Conservation (phyloP, 2,113 vertebrate species). For the Mystacornis crossleyi region DNA sequence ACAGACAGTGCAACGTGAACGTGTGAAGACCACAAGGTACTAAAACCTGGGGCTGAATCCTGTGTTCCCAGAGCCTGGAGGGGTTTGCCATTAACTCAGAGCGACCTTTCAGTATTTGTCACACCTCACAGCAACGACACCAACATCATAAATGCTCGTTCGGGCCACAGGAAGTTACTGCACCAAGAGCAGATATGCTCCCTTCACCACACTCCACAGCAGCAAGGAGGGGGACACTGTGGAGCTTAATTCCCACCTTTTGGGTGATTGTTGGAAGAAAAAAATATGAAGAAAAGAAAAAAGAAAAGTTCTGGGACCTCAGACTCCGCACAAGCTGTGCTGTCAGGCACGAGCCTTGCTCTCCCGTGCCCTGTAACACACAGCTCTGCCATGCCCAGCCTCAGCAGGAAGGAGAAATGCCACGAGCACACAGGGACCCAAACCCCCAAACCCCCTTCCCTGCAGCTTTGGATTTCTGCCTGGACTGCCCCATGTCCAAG, state of each 20-base stretch:
- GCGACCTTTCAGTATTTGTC: neutral
- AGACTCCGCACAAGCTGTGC: neutral
- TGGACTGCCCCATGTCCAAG: neutral
- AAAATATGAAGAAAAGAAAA: neutral
- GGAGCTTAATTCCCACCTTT: neutral
- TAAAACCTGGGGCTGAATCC: neutral
- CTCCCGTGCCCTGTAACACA: neutral
- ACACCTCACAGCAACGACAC: neutral
- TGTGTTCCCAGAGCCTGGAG: neutral
- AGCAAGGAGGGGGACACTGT: neutral
- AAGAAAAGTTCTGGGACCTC: accelerated
- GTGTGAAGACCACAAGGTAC: neutral
- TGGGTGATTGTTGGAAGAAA: neutral
- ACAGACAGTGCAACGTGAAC: neutral
- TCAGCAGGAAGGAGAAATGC: neutral
- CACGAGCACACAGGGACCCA: neutral
- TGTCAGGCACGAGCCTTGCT: neutral
- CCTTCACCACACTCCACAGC: neutral
- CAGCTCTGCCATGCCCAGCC: neutral
- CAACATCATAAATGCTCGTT: neutral
- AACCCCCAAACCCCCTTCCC: neutral
- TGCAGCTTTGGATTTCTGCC: neutral
- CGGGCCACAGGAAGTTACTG: neutral
- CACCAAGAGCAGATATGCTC: neutral
- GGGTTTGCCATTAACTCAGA: neutral